Evolutionary conservation across 2,797 vertebrate species (phyloP).

Genomic region (Argya squamiceps): DNA sequence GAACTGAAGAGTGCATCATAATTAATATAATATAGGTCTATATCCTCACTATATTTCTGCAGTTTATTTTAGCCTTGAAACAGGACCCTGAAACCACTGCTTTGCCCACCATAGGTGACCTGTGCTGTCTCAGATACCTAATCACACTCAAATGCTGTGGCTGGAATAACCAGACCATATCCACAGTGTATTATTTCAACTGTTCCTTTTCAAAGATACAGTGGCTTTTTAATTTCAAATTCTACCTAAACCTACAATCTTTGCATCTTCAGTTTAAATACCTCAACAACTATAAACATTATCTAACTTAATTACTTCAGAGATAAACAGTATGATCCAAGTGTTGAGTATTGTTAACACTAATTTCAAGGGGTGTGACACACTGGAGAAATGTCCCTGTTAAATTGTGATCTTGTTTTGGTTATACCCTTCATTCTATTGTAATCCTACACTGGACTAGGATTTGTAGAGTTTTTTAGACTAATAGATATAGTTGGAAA

Average conservation of each 20-base stretch:
- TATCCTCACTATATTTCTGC: neutral
- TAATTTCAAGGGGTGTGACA: neutral
- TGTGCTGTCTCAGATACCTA: neutral
- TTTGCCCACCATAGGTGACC: neutral
- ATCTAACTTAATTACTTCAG: neutral
- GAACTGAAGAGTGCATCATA: neutral
- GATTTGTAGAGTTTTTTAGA: neutral
- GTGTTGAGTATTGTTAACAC: neutral
- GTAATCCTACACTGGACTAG: neutral
- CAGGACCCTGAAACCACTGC: neutral
- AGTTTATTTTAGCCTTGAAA: neutral
- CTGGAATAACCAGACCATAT: neutral
- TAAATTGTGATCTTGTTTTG: neutral
- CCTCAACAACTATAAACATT: neutral
- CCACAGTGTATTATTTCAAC: neutral
- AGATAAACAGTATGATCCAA: neutral
- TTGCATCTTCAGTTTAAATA: neutral
- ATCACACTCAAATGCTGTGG: neutral
- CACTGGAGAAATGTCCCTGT: neutral
- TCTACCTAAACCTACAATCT: neutral
- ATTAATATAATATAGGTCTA: neutral
- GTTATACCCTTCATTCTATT: neutral
- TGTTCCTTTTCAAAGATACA: neutral
- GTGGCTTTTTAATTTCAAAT: neutral
- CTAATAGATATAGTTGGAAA: neutral